Conservation (phyloP, 1,140 invertebrate species). For the Calephelis virginiensis region DNA sequence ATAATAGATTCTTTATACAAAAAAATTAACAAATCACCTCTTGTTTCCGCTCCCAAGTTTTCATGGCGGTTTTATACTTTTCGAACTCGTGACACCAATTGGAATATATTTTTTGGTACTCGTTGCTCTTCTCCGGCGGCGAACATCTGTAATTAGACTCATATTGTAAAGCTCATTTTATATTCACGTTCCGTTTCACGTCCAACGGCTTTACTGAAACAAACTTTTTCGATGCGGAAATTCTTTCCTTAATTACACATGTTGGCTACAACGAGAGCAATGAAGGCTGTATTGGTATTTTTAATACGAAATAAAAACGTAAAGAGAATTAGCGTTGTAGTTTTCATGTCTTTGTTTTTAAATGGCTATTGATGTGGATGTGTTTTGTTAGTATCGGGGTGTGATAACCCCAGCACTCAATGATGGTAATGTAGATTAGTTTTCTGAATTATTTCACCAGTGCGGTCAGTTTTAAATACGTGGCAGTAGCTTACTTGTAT, state of each 20-base stretch:
- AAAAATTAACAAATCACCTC: constrained; percentile 81
- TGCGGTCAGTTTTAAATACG: too few species aligned
- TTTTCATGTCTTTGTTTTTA: too few species aligned
- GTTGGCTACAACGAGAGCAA: neutral
- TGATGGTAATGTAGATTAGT: too few species aligned
- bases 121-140: constrained; percentile 82
- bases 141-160: too few species aligned
- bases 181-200: constrained; percentile 6
- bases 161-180: neutral
- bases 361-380: too few species aligned
- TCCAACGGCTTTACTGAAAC: constrained; percentile 1
- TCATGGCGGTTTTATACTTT: constrained; percentile 97
- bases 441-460: too few species aligned
- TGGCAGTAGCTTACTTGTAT: too few species aligned
- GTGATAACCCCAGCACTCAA: too few species aligned
- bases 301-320: neutral
- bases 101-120: constrained; percentile 97
- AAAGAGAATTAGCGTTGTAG: neutral
- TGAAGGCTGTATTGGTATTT: constrained; percentile 4
- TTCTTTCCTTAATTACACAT: constrained; percentile 15
- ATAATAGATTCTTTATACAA: constrained; percentile 1
- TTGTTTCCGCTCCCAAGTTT: constrained; percentile 96
- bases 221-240: constrained; percentile 15
- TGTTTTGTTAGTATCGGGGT: too few species aligned
- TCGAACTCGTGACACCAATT: constrained; percentile 98